These are phyloP conservation scores for Melanchra persicariae DNA, from an alignment of 2,888 invertebrate genomes.

Conservation along the genomic window DNA sequence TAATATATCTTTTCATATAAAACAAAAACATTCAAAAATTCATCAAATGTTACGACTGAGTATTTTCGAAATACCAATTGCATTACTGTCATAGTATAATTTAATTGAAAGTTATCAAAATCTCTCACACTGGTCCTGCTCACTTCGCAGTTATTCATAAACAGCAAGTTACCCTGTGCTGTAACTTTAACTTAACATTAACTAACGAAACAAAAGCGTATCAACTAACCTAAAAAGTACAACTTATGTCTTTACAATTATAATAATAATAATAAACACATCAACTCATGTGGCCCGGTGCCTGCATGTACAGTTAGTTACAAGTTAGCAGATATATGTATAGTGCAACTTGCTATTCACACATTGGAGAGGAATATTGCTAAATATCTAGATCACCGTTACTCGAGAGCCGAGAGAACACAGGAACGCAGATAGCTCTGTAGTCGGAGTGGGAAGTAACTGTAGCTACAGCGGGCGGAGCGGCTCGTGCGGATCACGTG, in stretches of 20 bases:
- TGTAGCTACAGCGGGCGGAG: constrained; percentile 27
- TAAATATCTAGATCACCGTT: constrained; percentile 56
- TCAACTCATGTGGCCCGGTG: constrained; percentile 70
- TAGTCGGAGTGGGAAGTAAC: constrained; percentile 49
- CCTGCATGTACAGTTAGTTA: constrained; percentile 68
- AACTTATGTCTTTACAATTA: constrained; percentile 73
- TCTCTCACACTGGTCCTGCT: constrained; percentile 69
- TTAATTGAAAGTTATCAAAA: constrained; percentile 42
- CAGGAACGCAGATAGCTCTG: constrained; percentile 46
- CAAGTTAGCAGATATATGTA: constrained; percentile 57
- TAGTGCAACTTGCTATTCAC: constrained; percentile 60
- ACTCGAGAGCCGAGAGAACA: constrained; percentile 48
- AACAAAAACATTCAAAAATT: constrained; percentile 41
- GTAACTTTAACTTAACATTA: constrained; percentile 69
- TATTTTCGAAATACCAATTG: constrained; percentile 64
- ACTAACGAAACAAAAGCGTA: constrained; percentile 76
- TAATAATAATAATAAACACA: constrained; percentile 69
- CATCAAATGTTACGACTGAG: constrained; percentile 63
- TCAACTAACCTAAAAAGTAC: constrained; percentile 74
- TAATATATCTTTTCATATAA: constrained; percentile 22
- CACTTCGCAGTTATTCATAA: constrained; percentile 57
- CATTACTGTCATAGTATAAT: constrained; percentile 47
- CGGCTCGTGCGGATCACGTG: background rate
- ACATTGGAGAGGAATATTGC: constrained; percentile 47
- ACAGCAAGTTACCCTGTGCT: constrained; percentile 75